These are phyloP conservation scores for Petroica traversi DNA, from an alignment of 2,113 vertebrate genomes.

Conservation along the genomic window DNA sequence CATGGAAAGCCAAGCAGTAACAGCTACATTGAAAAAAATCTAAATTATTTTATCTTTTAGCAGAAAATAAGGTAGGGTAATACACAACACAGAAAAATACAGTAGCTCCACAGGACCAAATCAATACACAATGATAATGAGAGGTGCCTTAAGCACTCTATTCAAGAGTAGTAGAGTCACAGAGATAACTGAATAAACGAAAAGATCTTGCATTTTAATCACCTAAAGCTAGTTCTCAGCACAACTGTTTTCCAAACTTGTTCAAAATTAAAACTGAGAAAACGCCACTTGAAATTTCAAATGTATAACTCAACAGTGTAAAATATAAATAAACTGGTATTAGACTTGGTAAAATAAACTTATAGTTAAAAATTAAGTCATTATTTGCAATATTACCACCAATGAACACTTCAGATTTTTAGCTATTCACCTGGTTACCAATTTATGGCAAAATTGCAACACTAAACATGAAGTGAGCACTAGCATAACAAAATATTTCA, in stretches of 20 bases:
- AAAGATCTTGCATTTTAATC: background rate
- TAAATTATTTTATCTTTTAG: background rate
- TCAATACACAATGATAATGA: background rate
- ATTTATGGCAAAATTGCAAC: slow-evolving; percentile 70
- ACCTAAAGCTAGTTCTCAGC: background rate
- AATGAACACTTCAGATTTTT: slow-evolving; percentile 73
- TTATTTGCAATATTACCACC: background rate
- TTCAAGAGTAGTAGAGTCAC: background rate
- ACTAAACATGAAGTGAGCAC: background rate
- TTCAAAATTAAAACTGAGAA: background rate
- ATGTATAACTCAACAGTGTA: background rate
- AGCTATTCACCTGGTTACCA: slow-evolving; percentile 75
- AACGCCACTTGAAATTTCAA: background rate
- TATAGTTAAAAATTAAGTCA: background rate
- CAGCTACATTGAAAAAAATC: background rate
- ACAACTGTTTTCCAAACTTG: background rate
- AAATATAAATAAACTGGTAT: background rate
- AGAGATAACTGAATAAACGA: background rate
- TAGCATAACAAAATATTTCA: background rate
- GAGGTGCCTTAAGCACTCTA: background rate
- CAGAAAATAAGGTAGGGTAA: background rate
- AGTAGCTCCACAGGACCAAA: background rate
- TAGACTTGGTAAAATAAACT: background rate
- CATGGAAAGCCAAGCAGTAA: background rate
- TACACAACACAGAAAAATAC: background rate